These are phyloP conservation scores for Synergus laeviventris DNA, from an alignment of 2,888 invertebrate genomes.

Conservation along the genomic window DNA sequence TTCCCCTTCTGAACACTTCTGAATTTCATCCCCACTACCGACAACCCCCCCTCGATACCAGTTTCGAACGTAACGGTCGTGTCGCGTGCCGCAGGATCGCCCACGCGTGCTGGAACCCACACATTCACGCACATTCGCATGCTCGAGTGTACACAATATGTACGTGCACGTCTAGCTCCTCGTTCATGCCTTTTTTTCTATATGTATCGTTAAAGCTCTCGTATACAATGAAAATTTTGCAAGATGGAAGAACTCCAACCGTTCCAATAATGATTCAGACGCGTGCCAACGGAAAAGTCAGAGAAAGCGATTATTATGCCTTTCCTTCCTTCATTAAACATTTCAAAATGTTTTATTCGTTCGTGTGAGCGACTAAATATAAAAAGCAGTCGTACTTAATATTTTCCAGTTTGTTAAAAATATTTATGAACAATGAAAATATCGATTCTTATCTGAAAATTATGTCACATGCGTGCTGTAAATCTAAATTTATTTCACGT, in stretches of 20 bases:
- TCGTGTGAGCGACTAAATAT: background rate
- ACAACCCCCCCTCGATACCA: slow-evolving; percentile 61
- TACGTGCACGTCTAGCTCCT: slow-evolving; percentile 42
- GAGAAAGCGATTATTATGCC: background rate
- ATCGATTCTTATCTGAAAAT: no score
- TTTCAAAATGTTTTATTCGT: background rate
- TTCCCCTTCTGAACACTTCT: slow-evolving; percentile 61
- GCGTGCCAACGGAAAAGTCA: slow-evolving; percentile 37
- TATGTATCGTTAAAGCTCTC: background rate
- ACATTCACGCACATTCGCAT: slow-evolving; percentile 54
- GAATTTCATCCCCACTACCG: slow-evolving; percentile 42
- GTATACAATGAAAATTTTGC: slow-evolving; percentile 15
- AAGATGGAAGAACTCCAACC: background rate
- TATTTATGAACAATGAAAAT: no score
- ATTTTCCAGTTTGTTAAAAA: no score
- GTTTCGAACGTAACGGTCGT: slow-evolving; percentile 75
- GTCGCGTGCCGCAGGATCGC: slow-evolving; percentile 76
- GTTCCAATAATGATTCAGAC: slow-evolving; percentile 37
- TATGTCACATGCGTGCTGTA: no score
- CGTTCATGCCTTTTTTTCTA: background rate
- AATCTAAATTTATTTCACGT: no score
- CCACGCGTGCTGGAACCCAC: slow-evolving; percentile 73
- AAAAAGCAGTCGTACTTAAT: background rate
- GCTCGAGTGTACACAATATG: slow-evolving; percentile 49
- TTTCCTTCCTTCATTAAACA: background rate